These are phyloP conservation scores for Polietes domitor DNA, from an alignment of 2,888 invertebrate genomes.

Conservation along the genomic window DNA sequence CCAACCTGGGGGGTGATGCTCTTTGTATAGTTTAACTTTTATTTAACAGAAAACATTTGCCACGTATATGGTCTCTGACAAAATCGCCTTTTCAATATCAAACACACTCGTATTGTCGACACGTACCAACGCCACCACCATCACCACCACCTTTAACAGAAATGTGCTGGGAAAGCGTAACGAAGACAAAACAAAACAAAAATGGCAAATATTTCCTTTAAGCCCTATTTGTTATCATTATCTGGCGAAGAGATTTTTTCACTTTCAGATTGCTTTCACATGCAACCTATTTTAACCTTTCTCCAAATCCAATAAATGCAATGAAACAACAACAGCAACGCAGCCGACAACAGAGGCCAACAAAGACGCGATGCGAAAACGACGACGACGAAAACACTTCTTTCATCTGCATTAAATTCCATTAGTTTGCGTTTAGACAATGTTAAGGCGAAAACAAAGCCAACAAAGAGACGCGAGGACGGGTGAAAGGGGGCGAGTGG, in stretches of 20 bases:
- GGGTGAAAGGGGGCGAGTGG: not conserved
- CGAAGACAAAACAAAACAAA: not conserved
- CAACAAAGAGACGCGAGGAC: conserved; percentile 11
- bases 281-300: conserved; percentile 64
- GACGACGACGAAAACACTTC: conserved; percentile 22
- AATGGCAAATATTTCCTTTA: conserved; percentile 1
- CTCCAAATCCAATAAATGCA: conserved; percentile 51
- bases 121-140: too few relatives aligned
- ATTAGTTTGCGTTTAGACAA: conserved; percentile 57
- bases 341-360: not conserved
- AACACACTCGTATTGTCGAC: too few relatives aligned
- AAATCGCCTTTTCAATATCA: too few relatives aligned
- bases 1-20: too few relatives aligned
- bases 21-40: too few relatives aligned
- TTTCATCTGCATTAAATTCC: conserved; percentile 49
- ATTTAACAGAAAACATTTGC: too few relatives aligned
- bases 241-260: conserved; percentile 57
- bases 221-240: conserved; percentile 58
- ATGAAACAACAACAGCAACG: too few relatives aligned
- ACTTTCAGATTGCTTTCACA: conserved; percentile 65
- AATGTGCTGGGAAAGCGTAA: not conserved
- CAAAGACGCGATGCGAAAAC: conserved; percentile 6
- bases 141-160: not conserved
- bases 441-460: conserved; percentile 30
- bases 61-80: too few relatives aligned